phyloP scores from a whole-genome alignment of 2,888 invertebrate genomes.

The Noctuana brunneofusca region DNA sequence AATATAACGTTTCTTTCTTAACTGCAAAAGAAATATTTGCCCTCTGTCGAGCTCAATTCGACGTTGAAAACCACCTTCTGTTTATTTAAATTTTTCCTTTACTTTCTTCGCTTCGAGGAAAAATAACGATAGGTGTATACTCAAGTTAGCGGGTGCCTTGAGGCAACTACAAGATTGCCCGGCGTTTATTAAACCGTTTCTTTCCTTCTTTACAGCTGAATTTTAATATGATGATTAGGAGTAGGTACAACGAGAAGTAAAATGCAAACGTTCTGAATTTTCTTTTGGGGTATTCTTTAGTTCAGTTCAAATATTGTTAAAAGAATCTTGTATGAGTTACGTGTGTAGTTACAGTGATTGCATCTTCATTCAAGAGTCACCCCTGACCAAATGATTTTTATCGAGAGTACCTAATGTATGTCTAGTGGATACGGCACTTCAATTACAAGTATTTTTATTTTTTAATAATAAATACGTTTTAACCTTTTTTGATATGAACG shows the following conservation, averaged over 20 bases:
- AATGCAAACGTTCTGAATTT: background rate
- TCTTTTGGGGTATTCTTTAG: background rate
- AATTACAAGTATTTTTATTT: background rate
- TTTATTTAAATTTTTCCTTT: conserved; percentile 54
- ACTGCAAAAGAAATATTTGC: conserved; percentile 32
- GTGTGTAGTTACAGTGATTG: conserved; percentile 63
- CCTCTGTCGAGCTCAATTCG: conserved; percentile 45
- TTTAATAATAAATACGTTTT: too few species aligned
- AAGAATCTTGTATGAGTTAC: conserved; percentile 46
- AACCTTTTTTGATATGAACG: too few species aligned
- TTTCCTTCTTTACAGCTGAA: conserved; percentile 36
- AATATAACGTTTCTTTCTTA: conserved; percentile 27
- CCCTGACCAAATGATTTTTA: conserved; percentile 53
- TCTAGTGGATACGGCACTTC: conserved; percentile 49
- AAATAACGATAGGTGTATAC: conserved; percentile 42
- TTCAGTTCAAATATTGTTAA: conserved; percentile 40
- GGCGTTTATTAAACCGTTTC: conserved; percentile 44
- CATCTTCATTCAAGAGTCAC: conserved; percentile 68
- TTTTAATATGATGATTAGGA: background rate
- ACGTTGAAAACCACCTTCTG: conserved; percentile 49
- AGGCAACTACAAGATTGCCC: conserved; percentile 47
- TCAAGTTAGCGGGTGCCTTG: conserved; percentile 47
- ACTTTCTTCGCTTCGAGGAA: conserved; percentile 40
- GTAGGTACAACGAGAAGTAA: background rate
- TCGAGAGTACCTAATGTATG: conserved; percentile 29